Conservation (phyloP, 1,140 invertebrate genomes). For the Saccostrea glomerata region DNA sequence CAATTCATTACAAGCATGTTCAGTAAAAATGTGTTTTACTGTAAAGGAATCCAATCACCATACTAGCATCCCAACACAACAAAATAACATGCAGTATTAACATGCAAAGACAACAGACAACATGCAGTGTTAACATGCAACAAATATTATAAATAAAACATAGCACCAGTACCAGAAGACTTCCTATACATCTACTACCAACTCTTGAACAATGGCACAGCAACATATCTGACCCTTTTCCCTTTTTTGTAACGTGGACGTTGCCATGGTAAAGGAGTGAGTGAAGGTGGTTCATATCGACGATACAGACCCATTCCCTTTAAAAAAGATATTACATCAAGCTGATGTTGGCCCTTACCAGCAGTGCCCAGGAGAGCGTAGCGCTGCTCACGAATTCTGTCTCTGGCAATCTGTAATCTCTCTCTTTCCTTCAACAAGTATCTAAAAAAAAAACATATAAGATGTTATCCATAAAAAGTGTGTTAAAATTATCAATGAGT, state of each 20-base stretch:
- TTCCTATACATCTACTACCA: background rate
- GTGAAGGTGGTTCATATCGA: conserved; percentile 7
- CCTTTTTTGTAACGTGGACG: conserved; percentile 38
- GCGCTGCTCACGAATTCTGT: conserved; percentile 59
- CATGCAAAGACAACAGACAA: background rate
- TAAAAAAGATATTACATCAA: conserved; percentile 55
- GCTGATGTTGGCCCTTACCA: conserved; percentile 57
- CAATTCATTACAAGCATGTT: too few species aligned
- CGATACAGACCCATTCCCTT: conserved; percentile 55
- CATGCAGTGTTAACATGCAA: background rate
- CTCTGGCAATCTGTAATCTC: conserved; percentile 63
- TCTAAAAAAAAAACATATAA: conserved; percentile 43
- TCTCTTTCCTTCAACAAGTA: conserved; percentile 61
- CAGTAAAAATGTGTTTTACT: too few species aligned
- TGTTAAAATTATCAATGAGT: too few species aligned
- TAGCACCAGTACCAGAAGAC: background rate
- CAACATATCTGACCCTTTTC: conserved; percentile 30
- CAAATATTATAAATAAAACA: background rate
- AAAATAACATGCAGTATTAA: background rate
- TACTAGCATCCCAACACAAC: too few species aligned
- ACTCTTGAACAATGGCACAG: background rate
- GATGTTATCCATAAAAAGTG: too few species aligned
- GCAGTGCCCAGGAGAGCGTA: conserved; percentile 55
- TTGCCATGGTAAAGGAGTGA: conserved; percentile 1
- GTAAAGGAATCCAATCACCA: too few species aligned